Percentiles rank a stretch among this genome's conserved stretches.
Evolutionary conservation across 2,888 invertebrate genomes (phyloP).

Genomic region (Coenonympha glycerion): DNA sequence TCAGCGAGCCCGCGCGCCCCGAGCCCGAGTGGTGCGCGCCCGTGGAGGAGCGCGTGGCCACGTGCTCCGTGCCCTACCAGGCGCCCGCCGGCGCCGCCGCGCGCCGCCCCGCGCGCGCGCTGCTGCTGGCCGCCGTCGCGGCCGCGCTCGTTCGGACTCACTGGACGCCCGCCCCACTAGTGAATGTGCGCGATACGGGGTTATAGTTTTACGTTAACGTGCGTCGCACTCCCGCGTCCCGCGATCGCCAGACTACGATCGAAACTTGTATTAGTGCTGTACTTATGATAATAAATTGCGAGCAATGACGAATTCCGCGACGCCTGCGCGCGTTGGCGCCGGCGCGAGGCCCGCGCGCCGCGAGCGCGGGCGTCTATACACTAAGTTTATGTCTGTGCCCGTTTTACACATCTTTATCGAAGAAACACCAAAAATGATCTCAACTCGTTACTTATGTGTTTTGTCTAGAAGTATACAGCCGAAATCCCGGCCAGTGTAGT

Average conservation of each 20-base stretch:
- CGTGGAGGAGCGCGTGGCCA: constrained; percentile 80
- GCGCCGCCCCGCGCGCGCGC: constrained; percentile 28
- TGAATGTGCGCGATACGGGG: constrained; percentile 72
- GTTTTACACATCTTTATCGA: constrained; percentile 59
- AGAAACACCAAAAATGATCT: constrained; percentile 63
- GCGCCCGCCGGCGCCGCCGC: constrained; percentile 67
- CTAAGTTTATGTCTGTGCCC: constrained; percentile 68
- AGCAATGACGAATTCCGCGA: constrained; percentile 60
- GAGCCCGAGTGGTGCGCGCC: constrained; percentile 79
- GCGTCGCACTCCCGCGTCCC: constrained; percentile 62
- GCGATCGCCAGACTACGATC: constrained; percentile 60
- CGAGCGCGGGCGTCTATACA: constrained; percentile 53
- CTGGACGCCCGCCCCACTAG: constrained; percentile 66
- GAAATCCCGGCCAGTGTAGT: constrained; percentile 63
- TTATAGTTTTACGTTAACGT: constrained; percentile 75
- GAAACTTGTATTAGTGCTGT: constrained; percentile 71
- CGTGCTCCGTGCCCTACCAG: constrained; percentile 87
- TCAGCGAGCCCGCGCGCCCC: constrained; percentile 74
- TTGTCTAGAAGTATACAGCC: constrained; percentile 45
- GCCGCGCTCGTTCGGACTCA: constrained; percentile 56
- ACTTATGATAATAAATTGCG: constrained; percentile 72
- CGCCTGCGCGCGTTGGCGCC: constrained; percentile 50
- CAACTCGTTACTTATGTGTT: constrained; percentile 43
- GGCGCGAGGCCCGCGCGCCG: constrained; percentile 38
- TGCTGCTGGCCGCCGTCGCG: constrained; percentile 37